Base-by-base conservation (phyloP, 2,888 invertebrate species). In the Acrocyrtus sp. region DNA sequence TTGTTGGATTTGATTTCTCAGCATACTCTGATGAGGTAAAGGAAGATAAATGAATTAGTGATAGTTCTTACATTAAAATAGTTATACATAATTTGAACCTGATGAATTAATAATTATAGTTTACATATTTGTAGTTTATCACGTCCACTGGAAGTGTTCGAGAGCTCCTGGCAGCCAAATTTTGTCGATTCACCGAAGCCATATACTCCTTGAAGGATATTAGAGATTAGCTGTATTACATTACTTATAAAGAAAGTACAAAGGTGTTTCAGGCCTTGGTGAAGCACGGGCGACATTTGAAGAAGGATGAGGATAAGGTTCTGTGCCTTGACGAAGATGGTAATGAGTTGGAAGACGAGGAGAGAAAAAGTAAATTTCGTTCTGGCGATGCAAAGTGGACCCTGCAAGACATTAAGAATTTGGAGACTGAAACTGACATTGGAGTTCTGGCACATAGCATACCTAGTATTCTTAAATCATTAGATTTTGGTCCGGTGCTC, bases 361-460 rank as follows among this genome's bases (percentile, higher is more conserved):
- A 10, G 19, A 8, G 21, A 21, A 43, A 58, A 34, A 43, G 1
- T 21, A 41, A 8, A 34, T 65, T 45, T 29, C 27, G 21, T 45
- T n/a, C 27, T 27, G 24, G n/a, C 17, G 29, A 57, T 26, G 24
- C 27, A 17, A 2, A n/a, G 22, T 66, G 66, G 66, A 47, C 56
- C 1, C 22, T 57, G 15, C 48, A 47, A 21, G 48, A 66, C 21
- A 66, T 66, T 10, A 12, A n/a, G 17, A 24, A 19, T 2, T 29
- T 66, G 39, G 57, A 57, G 26, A 19, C 29, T n/a, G 66, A 66
- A 48, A 39, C 34, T 24, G 66, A 66, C 26, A 1, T 66, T 21
- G 66, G 66, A 2, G 39, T 34, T 39, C 6, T 66, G 12, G 66
- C 66, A 15, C 56, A 66, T 27, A 26, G 26, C 21, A 26, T 66